Percentiles rank a stretch among this genome's conserved stretches.
Evolutionary conservation across 2,797 vertebrate genomes (phyloP).

Genomic region (Phoebastria nigripes): DNA sequence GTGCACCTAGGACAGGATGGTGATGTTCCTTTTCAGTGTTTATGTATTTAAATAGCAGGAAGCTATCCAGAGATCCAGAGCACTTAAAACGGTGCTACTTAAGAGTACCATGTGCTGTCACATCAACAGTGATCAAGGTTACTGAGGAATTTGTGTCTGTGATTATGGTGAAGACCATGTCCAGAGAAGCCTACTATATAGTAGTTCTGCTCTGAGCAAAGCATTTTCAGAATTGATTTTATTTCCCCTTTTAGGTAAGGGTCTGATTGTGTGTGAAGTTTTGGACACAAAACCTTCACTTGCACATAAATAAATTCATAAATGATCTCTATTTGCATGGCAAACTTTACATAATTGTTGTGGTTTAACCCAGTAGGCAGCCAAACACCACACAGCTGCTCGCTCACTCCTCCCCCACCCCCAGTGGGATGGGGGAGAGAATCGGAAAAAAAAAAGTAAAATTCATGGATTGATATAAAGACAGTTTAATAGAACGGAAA

Average conservation of each 20-base stretch:
- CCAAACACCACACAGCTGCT: too few relatives aligned
- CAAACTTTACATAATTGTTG: not conserved
- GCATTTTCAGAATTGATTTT: not conserved
- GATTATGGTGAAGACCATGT: not conserved
- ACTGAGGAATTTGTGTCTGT: not conserved
- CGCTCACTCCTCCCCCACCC: too few relatives aligned
- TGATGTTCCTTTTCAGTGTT: not conserved
- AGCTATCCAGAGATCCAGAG: not conserved
- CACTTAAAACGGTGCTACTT: not conserved
- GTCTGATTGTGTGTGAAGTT: not conserved
- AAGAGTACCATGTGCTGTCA: not conserved
- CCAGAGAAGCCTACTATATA: not conserved
- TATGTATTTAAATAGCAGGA: not conserved
- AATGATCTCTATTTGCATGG: not conserved
- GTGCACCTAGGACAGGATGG: not conserved
- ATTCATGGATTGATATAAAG: too few relatives aligned
- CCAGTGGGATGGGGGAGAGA: too few relatives aligned
- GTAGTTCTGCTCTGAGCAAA: not conserved
- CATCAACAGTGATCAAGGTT: not conserved
- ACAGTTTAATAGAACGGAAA: too few relatives aligned
- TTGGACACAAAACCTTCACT: not conserved
- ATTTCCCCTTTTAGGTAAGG: not conserved
- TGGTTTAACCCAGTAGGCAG: too few relatives aligned
- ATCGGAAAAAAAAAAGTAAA: too few relatives aligned
- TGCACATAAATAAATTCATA: not conserved